Evolutionary conservation across 1,140 invertebrate genomes (phyloP), one percentile per base, ranked within the genome.

Genomic region (Popillia japonica): DNA sequence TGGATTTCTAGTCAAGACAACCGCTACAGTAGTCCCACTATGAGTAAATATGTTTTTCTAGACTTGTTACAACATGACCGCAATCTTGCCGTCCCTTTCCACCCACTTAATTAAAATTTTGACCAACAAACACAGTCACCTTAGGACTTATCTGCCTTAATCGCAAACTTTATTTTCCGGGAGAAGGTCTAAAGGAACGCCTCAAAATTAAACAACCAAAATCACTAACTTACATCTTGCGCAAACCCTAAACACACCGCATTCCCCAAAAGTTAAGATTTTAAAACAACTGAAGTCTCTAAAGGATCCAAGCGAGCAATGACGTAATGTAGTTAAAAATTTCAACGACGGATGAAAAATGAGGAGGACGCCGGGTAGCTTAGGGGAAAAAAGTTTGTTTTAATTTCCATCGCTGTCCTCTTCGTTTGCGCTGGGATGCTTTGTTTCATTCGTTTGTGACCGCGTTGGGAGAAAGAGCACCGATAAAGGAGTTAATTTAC

Each of bases 261-360:
- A 55, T 17, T 55, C 48, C n/a, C n/a, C 48, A 3, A 55, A 55
- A 55, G 48, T 55, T 55, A 55, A 55, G 48, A 55, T 17, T 55
- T 55, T 55, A 55, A 55, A 55, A 55, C 48, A 55, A 55, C 48
- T 6, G 48, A 55, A 55, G 0, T 17, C 48, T n/a, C 48, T n/a
- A 17, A 14, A 14, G 48, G 17, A 55, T 55, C 48, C 9, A 17
- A 17, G 48, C 17, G 17, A n/a, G 48, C 48, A n/a, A 6, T 17
- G 48, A 55, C 14, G 48, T 55, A 14, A 17, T 55, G 6, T 17
- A 17, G 48, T 55, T 17, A 55, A 55, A 55, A 55, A 17, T 55
- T 55, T 55, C 6, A 3, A 17, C 48, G 17, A 55, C 17, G 48
- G 48, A 55, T 55, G 48, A 55, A 55, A 55, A 55, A 55, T 55